phyloP scores from a whole-genome alignment of 2,888 invertebrate species.

The Dicyrtoma fusca region DNA sequence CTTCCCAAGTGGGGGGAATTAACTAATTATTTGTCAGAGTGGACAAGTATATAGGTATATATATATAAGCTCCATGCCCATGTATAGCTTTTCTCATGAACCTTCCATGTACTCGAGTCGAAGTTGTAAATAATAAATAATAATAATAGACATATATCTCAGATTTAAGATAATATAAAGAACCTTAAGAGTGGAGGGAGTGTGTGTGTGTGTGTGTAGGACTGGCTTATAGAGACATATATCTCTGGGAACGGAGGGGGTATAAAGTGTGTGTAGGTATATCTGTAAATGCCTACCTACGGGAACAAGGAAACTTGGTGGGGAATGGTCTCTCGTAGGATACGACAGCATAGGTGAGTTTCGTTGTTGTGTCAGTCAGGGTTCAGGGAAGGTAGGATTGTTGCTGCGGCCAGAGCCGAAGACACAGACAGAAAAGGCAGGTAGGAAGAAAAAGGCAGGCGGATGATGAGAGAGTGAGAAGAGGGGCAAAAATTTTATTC shows the following conservation, averaged over 20 bases:
- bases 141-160: too few relatives aligned
- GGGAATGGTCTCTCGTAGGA: conserved; percentile 29
- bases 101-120: too few relatives aligned
- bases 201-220: not conserved
- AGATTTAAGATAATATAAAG: too few relatives aligned
- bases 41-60: not conserved
- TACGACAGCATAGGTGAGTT: conserved; percentile 14
- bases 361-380: conserved; percentile 47
- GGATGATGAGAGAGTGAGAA: conserved; percentile 6
- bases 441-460: conserved; percentile 17
- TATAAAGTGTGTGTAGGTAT: too few relatives aligned
- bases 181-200: too few relatives aligned
- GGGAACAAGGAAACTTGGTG: conserved; percentile 11
- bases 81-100: not conserved
- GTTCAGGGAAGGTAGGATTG: conserved; percentile 40
- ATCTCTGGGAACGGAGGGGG: too few relatives aligned
- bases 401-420: not conserved
- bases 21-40: conserved; percentile 8
- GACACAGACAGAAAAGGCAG: conserved; percentile 1
- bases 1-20: not conserved
- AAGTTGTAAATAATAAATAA: too few relatives aligned
- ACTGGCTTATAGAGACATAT: too few relatives aligned
- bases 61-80: not conserved
- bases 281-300: too few relatives aligned
- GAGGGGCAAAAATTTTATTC: conserved; percentile 37